Evolutionary conservation across 2,113 vertebrate genomes (phyloP).

Genomic region (Melanerpes aurifrons): DNA sequence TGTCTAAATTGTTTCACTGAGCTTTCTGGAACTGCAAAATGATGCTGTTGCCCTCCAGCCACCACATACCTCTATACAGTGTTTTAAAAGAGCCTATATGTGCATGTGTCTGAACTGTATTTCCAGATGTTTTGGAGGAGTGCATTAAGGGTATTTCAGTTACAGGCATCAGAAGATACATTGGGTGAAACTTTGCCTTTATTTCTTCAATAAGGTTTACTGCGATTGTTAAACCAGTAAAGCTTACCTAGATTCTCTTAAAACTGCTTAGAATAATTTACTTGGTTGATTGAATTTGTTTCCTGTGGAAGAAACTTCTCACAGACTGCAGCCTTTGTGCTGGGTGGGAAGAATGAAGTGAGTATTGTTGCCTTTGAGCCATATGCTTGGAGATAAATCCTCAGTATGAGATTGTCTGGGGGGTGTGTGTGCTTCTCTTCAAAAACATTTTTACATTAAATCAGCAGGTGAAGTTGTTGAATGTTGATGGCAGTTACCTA

Average conservation of each 20-base stretch:
- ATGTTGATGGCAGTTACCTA: background rate
- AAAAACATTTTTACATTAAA: background rate
- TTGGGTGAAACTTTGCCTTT: background rate
- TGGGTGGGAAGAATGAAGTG: background rate
- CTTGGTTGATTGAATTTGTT: background rate
- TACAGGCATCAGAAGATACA: background rate
- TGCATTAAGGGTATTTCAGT: background rate
- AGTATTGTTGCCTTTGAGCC: background rate
- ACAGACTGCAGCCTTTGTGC: background rate
- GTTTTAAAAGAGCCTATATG: background rate
- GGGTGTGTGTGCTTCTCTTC: background rate
- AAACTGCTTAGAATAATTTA: background rate
- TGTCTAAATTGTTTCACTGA: background rate
- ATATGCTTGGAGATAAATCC: background rate
- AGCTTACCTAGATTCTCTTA: background rate
- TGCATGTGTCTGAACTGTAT: fast-evolving
- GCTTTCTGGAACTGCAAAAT: background rate
- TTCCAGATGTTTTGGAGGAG: background rate
- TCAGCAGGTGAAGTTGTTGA: background rate
- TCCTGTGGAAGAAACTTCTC: background rate
- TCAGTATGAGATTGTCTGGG: fast-evolving
- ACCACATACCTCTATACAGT: fast-evolving
- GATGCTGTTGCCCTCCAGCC: background rate
- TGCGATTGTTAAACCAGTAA: background rate
- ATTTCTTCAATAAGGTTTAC: background rate